These are phyloP conservation scores for Crypturellus undulatus DNA, from an alignment of 2,113 vertebrate species.

Conservation along the genomic window DNA sequence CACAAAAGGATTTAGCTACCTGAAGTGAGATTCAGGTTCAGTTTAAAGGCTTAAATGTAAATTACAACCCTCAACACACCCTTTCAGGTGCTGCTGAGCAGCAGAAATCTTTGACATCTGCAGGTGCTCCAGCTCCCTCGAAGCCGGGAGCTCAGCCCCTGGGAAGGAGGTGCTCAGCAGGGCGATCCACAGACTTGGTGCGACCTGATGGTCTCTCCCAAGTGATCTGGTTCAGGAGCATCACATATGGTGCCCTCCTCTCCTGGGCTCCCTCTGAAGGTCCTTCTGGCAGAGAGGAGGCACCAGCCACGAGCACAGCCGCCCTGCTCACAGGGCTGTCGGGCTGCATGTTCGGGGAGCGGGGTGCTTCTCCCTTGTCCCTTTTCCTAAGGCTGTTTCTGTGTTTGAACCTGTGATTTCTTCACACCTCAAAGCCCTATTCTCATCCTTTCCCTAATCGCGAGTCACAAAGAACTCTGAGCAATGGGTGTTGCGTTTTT, in stretches of 20 bases:
- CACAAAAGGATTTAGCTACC: constrained; percentile 21
- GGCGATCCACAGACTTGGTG: neutral
- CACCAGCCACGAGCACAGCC: neutral
- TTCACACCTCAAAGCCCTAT: neutral
- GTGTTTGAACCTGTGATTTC: neutral
- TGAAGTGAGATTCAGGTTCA: constrained; percentile 10
- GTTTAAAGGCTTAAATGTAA: neutral
- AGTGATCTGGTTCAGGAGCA: neutral
- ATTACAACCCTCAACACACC: neutral
- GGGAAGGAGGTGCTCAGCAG: neutral
- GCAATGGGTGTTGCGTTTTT: neutral
- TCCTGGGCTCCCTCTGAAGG: neutral
- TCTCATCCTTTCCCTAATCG: neutral
- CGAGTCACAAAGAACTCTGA: neutral
- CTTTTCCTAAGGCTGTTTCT: neutral
- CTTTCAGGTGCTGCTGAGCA: neutral
- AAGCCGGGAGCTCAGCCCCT: neutral
- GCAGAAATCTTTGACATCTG: neutral
- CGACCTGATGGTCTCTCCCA: neutral
- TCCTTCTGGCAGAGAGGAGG: neutral
- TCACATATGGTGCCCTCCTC: neutral
- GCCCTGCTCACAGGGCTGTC: neutral
- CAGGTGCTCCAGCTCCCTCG: accelerated
- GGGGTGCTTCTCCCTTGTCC: neutral
- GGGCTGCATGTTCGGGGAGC: neutral